These are phyloP conservation scores for Brachyrhaphis roseni DNA, from an alignment of 2,797 vertebrate species.

Conservation along the genomic window DNA sequence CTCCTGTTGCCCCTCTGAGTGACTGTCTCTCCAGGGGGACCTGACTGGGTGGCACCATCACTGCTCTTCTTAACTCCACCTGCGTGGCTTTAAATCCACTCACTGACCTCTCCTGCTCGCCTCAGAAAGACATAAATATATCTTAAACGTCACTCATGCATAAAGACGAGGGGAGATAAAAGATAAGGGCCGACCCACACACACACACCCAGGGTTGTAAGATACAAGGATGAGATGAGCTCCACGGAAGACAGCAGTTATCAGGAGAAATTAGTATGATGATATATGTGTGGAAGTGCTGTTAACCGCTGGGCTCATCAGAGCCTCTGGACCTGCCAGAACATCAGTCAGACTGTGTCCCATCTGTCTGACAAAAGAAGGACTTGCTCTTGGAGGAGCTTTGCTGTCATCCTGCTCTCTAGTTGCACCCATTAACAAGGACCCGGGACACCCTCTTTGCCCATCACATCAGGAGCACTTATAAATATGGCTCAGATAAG, in stretches of 20 bases:
- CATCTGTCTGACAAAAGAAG: conserved; percentile 59
- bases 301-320: conserved; percentile 38
- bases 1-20: conserved; percentile 45
- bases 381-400: conserved; percentile 46
- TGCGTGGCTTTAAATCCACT: conserved; percentile 26
- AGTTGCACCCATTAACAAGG: conserved; percentile 53
- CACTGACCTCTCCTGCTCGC: conserved; percentile 37
- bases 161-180: conserved; percentile 38
- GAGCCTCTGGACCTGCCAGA: conserved; percentile 48
- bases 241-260: conserved; percentile 21
- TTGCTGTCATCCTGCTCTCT: conserved; percentile 49
- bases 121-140: conserved; percentile 29
- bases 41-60: conserved; percentile 36
- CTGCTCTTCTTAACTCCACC: conserved; percentile 37
- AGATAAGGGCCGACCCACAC: conserved; percentile 23
- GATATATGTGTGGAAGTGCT: conserved; percentile 21
- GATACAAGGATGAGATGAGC: conserved; percentile 22
- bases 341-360: conserved; percentile 59
- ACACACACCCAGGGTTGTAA: conserved; percentile 13
- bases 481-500: conserved; percentile 47
- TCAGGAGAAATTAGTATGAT: conserved; percentile 5
- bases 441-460: conserved; percentile 41
- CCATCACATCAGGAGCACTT: conserved; percentile 50
- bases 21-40: conserved; percentile 24
- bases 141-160: conserved; percentile 33